Base-by-base conservation (phyloP, 2,888 invertebrate genomes). In the Epirrita christyi region DNA sequence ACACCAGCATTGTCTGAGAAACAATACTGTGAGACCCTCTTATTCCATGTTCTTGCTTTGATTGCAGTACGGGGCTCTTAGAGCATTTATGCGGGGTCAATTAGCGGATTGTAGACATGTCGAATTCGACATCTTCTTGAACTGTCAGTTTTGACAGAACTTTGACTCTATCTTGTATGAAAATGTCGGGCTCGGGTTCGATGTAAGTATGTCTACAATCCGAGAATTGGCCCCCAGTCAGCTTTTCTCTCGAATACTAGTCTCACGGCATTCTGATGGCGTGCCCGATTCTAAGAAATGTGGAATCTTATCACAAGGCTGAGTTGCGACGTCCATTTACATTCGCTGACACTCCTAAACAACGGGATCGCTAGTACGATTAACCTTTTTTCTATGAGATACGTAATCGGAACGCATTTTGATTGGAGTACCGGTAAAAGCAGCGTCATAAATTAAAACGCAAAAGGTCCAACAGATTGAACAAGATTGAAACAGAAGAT, bases 261-360 rank as follows among this genome's bases (percentile, higher is more conserved):
- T 46, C 53, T 51, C 55, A 51, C 54, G 41, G 61, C 59, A 61
- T 61, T 62, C 50, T 59, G 48, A 59, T 52, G 48, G 59, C 56
- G 45, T 56, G 47, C 43, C 49, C 27, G 48, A 55, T 60, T 62
- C 49, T 46, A 44, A 46, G 61, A 64, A 56, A 15, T 52, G 51
- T 34, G 41, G 38, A 55, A 46, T 56, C 42, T 47, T 59, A 51
- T 60, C 47, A 63, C 49, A 50, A 46, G 55, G 53, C 56, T 42
- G 50, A 38, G 40, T 48, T 55, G 44, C 50, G 34, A 37, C 40
- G 15, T 43, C 45, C 34, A 49, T 55, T 48, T 47, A 59, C 34
- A 54, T 54, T 59, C 40, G 54, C 49, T 50, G 46, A 54, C 40
- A 55, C 52, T 45, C 27, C 38, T 48, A 38, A 43, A 55, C 51